phyloP scores from a whole-genome alignment of 1,140 invertebrate species.

The Lerema accius region DNA sequence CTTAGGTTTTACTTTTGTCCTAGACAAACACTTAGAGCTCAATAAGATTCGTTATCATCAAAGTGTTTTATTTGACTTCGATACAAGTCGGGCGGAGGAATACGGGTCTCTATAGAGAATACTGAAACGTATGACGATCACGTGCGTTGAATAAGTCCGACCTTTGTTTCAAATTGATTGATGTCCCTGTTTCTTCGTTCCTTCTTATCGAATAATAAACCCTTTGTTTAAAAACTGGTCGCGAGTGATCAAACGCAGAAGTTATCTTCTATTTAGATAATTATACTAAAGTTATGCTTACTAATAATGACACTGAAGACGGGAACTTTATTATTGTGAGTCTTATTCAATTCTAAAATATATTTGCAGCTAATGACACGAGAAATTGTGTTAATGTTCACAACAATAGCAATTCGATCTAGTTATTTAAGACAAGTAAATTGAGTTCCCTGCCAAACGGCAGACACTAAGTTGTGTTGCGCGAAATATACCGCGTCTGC shows the following conservation, averaged over 20 bases:
- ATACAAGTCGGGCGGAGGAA: constrained; percentile 36
- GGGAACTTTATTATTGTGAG: too few species aligned
- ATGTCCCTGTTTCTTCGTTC: constrained; percentile 57
- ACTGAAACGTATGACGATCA: constrained; percentile 49
- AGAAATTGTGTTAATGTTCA: constrained; percentile 51
- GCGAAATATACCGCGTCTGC: constrained; percentile 42
- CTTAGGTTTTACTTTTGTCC: too few species aligned
- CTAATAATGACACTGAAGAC: too few species aligned
- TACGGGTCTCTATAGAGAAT: constrained; percentile 46
- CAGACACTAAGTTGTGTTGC: constrained; percentile 47
- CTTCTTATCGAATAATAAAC: constrained; percentile 39
- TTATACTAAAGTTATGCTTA: too few species aligned
- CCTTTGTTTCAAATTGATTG: constrained; percentile 67
- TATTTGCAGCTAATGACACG: constrained; percentile 48
- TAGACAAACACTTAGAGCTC: too few species aligned
- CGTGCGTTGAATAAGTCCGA: constrained; percentile 46
- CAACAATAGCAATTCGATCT: constrained; percentile 44
- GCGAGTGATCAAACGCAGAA: constrained; percentile 15
- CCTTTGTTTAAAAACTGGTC: constrained; percentile 45
- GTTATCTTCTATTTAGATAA: too few species aligned
- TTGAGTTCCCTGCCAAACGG: too few species aligned
- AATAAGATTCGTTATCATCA: neutral
- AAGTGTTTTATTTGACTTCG: constrained; percentile 30
- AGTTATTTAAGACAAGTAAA: constrained; percentile 9
- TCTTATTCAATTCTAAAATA: too few species aligned